A percentile compares a stretch with the other conserved stretches of the same genome.
These are phyloP conservation scores for Corydoras maculifer DNA, from an alignment of 2,113 vertebrate species.

Conservation along the genomic window DNA sequence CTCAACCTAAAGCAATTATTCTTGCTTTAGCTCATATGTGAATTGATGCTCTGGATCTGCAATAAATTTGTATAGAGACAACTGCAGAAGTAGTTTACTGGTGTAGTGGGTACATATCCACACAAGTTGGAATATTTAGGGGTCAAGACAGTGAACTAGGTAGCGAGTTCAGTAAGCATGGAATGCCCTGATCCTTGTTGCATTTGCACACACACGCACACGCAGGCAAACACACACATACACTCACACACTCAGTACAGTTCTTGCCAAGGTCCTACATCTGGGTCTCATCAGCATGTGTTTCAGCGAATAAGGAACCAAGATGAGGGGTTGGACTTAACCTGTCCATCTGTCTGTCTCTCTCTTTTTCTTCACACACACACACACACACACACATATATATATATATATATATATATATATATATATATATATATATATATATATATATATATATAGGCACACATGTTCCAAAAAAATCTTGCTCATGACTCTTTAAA, in stretches of 20 bases:
- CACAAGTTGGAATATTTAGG: not conserved
- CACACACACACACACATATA: slow-evolving; percentile 17
- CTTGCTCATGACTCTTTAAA: slow-evolving; percentile 51
- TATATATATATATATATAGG: not conserved
- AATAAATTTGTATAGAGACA: slow-evolving; percentile 4
- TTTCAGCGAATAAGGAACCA: slow-evolving; percentile 31
- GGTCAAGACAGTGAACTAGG: too few species aligned
- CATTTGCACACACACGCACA: slow-evolving; percentile 1
- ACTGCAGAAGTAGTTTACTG: too few species aligned
- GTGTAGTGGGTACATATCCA: not conserved
- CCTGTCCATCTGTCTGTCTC: slow-evolving; percentile 13
- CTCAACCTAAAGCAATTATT: slow-evolving; percentile 32
- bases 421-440: too few species aligned
- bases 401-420: slow-evolving; percentile 11
- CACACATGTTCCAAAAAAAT: slow-evolving; percentile 13
- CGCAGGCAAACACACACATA: not conserved
- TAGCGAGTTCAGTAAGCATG: not conserved
- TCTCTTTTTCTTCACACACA: not conserved
- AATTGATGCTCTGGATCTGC: slow-evolving; percentile 11
- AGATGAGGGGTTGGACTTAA: slow-evolving; percentile 17
- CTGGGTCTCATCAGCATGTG: slow-evolving; percentile 45
- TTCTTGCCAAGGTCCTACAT: slow-evolving; percentile 41
- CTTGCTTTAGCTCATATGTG: slow-evolving; percentile 16
- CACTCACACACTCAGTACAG: not conserved
- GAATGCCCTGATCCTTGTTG: slow-evolving; percentile 18